Base-by-base conservation (phyloP, 1,140 invertebrate species). In the Pectinophora gossypiella region DNA sequence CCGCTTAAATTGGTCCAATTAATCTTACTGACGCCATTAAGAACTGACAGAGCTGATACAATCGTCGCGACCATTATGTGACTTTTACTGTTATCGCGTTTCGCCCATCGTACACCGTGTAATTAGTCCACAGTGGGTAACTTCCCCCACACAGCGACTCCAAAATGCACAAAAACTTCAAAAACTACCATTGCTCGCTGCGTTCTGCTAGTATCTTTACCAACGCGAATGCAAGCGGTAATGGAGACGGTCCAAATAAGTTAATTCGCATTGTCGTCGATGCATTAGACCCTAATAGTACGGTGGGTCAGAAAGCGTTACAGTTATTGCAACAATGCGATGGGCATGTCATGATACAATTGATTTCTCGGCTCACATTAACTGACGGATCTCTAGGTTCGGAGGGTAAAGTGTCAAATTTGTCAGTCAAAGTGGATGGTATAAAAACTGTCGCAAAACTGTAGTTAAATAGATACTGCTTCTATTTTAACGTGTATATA, bases 1-100 rank as follows among this genome's bases (percentile, higher is more conserved):
- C 7, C 16, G 36, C n/a, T 40, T 2, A 40, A 40, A 40, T 40
- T 19, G 36, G 19, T 45, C 38, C 60, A 58, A 58, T 63, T 58
- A 63, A 63, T 58, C 36, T 18, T 48, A 55, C 19, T 44, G 22
- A 56, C 48, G 59, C 72, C 63, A 75, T 81, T 77, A 73, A 67
- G 59, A 53, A 56, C 54, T 64, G 68, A 64, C 70, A 66, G 64
- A 77, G 76, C 83, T 80, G 77, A 80, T 72, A 77, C 71, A 72
- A 56, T 62, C 64, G 74, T 67, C 54, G 47, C 36, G 38, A 68
- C 71, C 72, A 74, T 82, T 80, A 86, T 66, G 61, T 55, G 55
- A 75, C 63, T 84, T 83, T 86, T 82, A 85, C 74, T 82, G 72
- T 82, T 85, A 85, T 85, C 74, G 68, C 68, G 65, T 74, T 81